These are phyloP conservation scores for Athetis lepigone DNA, from an alignment of 2,888 invertebrate genomes.

Conservation along the genomic window DNA sequence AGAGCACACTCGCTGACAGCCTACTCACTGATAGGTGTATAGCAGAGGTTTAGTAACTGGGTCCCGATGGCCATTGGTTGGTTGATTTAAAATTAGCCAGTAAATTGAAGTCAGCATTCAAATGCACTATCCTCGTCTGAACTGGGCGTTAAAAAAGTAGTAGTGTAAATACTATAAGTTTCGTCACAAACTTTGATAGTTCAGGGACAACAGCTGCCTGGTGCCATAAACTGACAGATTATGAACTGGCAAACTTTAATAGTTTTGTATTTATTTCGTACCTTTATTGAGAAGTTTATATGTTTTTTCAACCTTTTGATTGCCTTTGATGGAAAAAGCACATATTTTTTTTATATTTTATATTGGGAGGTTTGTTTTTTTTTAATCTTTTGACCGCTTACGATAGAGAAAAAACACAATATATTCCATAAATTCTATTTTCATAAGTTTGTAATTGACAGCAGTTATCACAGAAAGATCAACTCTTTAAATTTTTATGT, in stretches of 20 bases:
- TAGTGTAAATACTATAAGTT: slow-evolving; percentile 50
- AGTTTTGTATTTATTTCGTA: slow-evolving; percentile 21
- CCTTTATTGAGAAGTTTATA: slow-evolving; percentile 14
- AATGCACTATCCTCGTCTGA: background rate
- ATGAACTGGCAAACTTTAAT: slow-evolving; percentile 32
- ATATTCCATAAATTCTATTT: background rate
- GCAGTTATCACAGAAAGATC: too few relatives aligned
- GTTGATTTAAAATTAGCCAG: too few relatives aligned
- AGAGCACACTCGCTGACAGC: too few relatives aligned
- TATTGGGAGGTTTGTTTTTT: too few relatives aligned
- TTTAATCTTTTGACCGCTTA: slow-evolving; percentile 27
- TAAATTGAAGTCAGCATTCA: background rate
- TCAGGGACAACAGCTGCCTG: slow-evolving; percentile 37
- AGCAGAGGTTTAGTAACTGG: too few relatives aligned
- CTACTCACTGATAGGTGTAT: too few relatives aligned
- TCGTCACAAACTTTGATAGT: slow-evolving; percentile 49
- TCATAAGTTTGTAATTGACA: slow-evolving; percentile 8
- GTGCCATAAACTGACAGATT: slow-evolving; percentile 41
- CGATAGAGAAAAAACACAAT: background rate
- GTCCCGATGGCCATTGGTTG: too few relatives aligned
- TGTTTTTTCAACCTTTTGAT: slow-evolving; percentile 27
- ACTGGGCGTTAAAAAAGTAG: slow-evolving; percentile 14
- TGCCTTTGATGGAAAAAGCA: background rate
- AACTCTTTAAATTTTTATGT: too few relatives aligned
- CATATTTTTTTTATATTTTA: slow-evolving; percentile 15